These are phyloP conservation scores for Aurelia sp. DNA, from an alignment of 30 jellyfish, hydroid and myxozoan species.

Conservation along the genomic window DNA sequence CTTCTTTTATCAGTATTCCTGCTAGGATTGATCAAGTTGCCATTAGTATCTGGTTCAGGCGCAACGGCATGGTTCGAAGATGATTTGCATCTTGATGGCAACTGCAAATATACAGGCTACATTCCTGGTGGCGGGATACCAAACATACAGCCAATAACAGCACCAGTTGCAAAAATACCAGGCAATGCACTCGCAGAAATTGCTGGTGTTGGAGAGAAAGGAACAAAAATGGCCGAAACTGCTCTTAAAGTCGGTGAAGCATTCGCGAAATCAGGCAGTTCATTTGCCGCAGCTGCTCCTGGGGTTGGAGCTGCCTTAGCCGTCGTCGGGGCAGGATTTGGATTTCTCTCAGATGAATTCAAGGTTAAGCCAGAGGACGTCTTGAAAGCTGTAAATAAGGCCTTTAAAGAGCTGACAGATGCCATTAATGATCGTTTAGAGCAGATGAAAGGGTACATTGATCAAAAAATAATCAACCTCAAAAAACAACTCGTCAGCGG, in stretches of 20 bases:
- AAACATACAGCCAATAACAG: background rate
- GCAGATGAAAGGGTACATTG: conserved; percentile 43
- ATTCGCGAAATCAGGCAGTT: background rate
- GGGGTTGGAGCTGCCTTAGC: conserved; percentile 30
- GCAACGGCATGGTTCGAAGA: background rate
- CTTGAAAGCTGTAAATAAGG: conserved; percentile 26
- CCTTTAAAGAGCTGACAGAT: conserved; percentile 18
- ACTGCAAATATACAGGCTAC: conserved; percentile 20
- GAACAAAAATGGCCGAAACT: background rate
- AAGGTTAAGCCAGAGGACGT: conserved; percentile 37
- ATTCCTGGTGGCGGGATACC: conserved; percentile 31
- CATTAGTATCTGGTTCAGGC: background rate
- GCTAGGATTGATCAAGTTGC: no score
- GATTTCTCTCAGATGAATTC: conserved; percentile 17
- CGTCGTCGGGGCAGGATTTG: conserved; percentile 36
- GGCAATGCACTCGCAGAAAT: background rate
- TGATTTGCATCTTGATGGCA: background rate
- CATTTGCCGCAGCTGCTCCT: conserved; percentile 3
- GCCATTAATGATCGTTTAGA: conserved; percentile 37
- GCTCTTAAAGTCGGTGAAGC: background rate
- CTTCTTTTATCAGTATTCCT: no score
- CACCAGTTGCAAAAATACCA: conserved; percentile 22
- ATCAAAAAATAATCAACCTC: background rate
- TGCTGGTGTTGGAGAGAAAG: conserved; percentile 1
- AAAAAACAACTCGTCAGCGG: conserved; percentile 7